Percentiles rank a stretch among this genome's conserved stretches.
Evolutionary conservation across 2,113 vertebrate genomes (phyloP).

Genomic region (Taxidea taxus): DNA sequence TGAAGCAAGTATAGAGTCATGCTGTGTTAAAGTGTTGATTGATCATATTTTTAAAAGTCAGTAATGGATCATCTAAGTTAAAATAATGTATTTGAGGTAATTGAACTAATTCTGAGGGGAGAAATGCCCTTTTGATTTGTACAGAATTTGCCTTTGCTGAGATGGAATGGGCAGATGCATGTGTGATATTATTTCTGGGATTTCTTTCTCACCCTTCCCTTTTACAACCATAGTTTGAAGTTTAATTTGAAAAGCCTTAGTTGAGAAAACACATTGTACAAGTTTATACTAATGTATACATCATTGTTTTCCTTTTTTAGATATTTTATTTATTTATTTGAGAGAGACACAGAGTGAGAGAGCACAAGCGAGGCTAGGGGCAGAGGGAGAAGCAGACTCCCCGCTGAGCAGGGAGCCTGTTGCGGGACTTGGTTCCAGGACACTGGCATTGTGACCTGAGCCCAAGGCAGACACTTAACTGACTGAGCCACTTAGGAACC

Average conservation of each 20-base stretch:
- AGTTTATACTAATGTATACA: neutral
- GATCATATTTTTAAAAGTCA: constrained; percentile 38
- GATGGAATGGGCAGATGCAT: neutral
- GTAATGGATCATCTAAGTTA: constrained; percentile 51
- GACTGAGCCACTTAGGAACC: neutral
- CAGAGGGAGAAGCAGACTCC: neutral
- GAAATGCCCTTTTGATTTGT: constrained; percentile 51
- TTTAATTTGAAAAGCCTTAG: neutral
- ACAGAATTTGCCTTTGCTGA: neutral
- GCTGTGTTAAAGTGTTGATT: neutral
- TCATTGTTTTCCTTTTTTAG: neutral
- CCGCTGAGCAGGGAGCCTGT: neutral
- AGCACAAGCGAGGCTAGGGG: neutral
- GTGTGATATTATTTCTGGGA: neutral
- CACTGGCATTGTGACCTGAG: neutral
- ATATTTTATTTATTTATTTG: neutral
- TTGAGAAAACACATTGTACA: neutral
- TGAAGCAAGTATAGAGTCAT: neutral
- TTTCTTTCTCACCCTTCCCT: neutral
- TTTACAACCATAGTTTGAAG: neutral
- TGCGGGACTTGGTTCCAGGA: neutral
- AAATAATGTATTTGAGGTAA: constrained; percentile 38
- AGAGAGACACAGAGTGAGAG: neutral
- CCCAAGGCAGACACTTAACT: neutral
- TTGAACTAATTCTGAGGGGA: constrained; percentile 48